These are phyloP conservation scores for Nesidiocoris tenuis DNA, from an alignment of 2,888 invertebrate species.

Conservation along the genomic window DNA sequence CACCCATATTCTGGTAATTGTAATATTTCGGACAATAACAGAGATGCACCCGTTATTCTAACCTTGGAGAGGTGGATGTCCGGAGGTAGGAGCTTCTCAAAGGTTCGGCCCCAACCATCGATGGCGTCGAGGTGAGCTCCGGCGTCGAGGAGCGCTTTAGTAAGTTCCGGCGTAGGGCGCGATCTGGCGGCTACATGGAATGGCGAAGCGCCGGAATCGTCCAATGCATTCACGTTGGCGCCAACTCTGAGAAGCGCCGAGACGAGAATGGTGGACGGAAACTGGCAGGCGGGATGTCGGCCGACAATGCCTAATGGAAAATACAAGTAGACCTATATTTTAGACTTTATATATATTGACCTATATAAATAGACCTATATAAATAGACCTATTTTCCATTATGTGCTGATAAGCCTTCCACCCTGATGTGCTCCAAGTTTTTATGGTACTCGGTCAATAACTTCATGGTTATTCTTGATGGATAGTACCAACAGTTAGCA, in stretches of 20 bases:
- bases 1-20: too few relatives aligned
- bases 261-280: slow-evolving; percentile 69
- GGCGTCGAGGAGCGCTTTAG: slow-evolving; percentile 69
- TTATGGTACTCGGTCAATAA: too few relatives aligned
- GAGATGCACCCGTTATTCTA: too few relatives aligned
- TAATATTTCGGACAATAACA: too few relatives aligned
- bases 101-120: slow-evolving; percentile 74
- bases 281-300: slow-evolving; percentile 53
- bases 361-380: too few relatives aligned
- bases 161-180: slow-evolving; percentile 70
- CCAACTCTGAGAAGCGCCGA: slow-evolving; percentile 77
- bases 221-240: slow-evolving; percentile 74
- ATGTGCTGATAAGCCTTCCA: too few relatives aligned
- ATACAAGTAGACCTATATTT: too few relatives aligned
- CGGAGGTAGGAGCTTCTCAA: slow-evolving; percentile 57
- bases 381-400: too few relatives aligned
- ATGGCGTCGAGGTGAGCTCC: slow-evolving; percentile 85
- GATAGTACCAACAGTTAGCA: too few relatives aligned
- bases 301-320: slow-evolving; percentile 28
- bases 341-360: too few relatives aligned
- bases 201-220: slow-evolving; percentile 83
- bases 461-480: too few relatives aligned
- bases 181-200: slow-evolving; percentile 76
- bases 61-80: slow-evolving; percentile 35
- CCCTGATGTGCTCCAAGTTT: too few relatives aligned